Evolutionary conservation across 2,797 vertebrate species (phyloP).

Genomic region (Oreochromis grahami): DNA sequence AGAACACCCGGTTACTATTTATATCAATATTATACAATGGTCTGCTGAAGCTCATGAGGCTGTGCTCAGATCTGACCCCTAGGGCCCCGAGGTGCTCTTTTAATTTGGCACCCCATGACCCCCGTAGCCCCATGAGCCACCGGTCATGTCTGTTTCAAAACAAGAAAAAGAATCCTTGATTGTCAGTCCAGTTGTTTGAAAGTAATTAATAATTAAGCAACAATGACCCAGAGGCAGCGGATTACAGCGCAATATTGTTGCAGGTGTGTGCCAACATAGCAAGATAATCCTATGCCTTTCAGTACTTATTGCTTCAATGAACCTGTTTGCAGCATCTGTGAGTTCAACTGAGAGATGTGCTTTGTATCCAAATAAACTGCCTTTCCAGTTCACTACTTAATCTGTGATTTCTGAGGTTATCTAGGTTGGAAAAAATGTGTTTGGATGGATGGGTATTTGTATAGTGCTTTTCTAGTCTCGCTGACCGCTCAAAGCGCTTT

Average conservation of each 20-base stretch:
- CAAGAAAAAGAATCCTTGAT: background rate
- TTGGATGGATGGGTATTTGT: background rate
- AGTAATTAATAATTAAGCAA: conserved; percentile 51
- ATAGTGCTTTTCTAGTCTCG: background rate
- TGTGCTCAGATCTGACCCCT: background rate
- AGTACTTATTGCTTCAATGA: conserved; percentile 47
- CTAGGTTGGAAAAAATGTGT: background rate
- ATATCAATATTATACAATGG: conserved; percentile 57
- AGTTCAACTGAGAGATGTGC: conserved; percentile 12
- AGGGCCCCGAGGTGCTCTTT: background rate
- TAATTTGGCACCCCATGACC: conserved; percentile 55
- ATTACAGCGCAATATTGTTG: conserved; percentile 62
- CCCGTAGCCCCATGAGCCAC: conserved; percentile 3
- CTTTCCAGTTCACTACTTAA: background rate
- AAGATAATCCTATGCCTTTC: conserved; percentile 56
- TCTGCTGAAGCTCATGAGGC: background rate
- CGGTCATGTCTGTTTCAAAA: conserved; percentile 16
- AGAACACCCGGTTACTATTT: conserved; percentile 68
- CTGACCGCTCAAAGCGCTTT: background rate
- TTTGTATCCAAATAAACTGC: conserved; percentile 9
- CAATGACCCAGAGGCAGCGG: conserved; percentile 44
- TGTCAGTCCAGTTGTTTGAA: conserved; percentile 24
- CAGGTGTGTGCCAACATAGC: conserved; percentile 62
- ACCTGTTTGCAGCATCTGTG: conserved; percentile 61
- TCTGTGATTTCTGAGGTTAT: background rate